Conservation (phyloP, 2,113 vertebrate genomes). For the Neopipo cinnamomea region DNA sequence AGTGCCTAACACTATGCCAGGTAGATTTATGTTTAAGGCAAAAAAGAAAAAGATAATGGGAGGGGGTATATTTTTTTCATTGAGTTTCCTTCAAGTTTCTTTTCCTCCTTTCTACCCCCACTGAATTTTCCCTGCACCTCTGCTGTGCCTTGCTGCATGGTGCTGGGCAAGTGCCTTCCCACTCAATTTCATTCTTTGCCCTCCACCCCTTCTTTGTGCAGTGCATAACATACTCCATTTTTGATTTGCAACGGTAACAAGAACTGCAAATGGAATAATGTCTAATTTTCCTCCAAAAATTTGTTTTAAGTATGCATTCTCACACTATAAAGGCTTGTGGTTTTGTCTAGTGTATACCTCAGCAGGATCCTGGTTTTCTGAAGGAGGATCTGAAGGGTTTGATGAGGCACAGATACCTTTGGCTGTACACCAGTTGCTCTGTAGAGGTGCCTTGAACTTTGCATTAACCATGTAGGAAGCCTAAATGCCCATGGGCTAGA, state of each 20-base stretch:
- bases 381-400: background rate
- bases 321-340: background rate
- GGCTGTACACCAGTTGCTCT: background rate
- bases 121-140: background rate
- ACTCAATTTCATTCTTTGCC: fast-evolving
- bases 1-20: background rate
- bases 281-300: background rate
- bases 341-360: background rate
- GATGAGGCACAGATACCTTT: background rate
- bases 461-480: background rate
- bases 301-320: background rate
- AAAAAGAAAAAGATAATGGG: background rate
- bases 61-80: background rate
- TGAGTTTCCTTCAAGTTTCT: background rate
- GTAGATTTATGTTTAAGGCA: background rate
- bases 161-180: background rate
- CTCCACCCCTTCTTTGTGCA: background rate
- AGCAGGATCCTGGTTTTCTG: background rate
- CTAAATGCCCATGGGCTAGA: background rate
- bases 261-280: background rate
- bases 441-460: background rate
- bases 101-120: background rate
- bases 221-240: background rate
- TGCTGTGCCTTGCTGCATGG: background rate
- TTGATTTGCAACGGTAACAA: background rate